Percentiles rank a stretch among this genome's conserved stretches.
These are phyloP conservation scores for Plebejus melissa DNA, from an alignment of 2,888 invertebrate genomes.

Conservation along the genomic window DNA sequence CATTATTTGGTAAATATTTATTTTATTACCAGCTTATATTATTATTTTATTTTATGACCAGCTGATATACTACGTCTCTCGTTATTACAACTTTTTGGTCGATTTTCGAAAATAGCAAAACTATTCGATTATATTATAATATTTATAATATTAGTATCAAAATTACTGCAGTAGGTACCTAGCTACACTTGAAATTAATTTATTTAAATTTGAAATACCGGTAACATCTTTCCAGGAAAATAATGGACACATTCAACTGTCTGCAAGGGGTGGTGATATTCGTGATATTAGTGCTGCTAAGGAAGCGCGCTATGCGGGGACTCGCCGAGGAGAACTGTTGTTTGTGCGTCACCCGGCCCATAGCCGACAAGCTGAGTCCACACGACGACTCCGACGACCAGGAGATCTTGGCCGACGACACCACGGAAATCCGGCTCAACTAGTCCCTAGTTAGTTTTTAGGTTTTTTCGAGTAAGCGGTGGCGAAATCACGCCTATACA, in stretches of 20 bases:
- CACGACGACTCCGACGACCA: slow-evolving; percentile 65
- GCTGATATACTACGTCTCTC: too few species aligned
- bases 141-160: too few species aligned
- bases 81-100: not conserved
- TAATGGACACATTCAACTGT: slow-evolving; percentile 81
- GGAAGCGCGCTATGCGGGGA: slow-evolving; percentile 75
- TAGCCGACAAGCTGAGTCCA: slow-evolving; percentile 62
- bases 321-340: slow-evolving; percentile 66
- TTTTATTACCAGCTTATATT: not conserved
- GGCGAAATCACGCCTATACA: not conserved
- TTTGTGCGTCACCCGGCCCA: slow-evolving; percentile 49
- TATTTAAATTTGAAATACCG: not conserved
- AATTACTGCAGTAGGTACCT: too few species aligned
- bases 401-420: slow-evolving; percentile 61
- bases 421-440: slow-evolving; percentile 67
- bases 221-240: slow-evolving; percentile 66
- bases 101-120: not conserved
- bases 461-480: not conserved
- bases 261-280: slow-evolving; percentile 83
- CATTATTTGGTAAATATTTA: slow-evolving; percentile 59
- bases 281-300: slow-evolving; percentile 77
- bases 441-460: slow-evolving; percentile 43
- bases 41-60: too few species aligned
- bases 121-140: not conserved
- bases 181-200: too few species aligned